Percentiles rank a stretch among this genome's conserved stretches.
These are phyloP conservation scores for Sinella curviseta DNA, from an alignment of 1,140 invertebrate species.

Conservation along the genomic window DNA sequence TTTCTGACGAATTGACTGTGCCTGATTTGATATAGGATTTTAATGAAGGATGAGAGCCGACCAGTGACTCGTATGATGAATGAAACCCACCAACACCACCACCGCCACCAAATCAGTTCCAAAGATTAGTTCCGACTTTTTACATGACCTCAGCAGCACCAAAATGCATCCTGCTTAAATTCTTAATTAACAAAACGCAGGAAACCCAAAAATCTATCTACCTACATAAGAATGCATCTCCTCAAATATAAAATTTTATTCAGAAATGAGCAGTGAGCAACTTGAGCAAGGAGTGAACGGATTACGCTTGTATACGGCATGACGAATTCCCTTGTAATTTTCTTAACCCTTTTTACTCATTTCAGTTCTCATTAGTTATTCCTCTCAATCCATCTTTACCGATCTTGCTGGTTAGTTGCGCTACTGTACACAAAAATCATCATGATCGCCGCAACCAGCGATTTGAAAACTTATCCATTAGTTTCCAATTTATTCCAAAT, in stretches of 20 bases:
- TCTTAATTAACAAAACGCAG: background rate
- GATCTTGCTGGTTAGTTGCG: too few relatives aligned
- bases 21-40: background rate
- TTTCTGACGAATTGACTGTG: background rate
- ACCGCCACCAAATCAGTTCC: background rate
- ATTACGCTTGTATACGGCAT: background rate
- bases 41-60: background rate
- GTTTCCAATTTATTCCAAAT: too few relatives aligned
- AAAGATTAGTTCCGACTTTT: background rate
- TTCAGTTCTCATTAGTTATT: background rate
- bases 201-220: background rate
- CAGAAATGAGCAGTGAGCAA: background rate
- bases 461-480: too few relatives aligned
- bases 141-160: background rate
- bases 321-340: background rate
- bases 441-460: too few relatives aligned
- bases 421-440: too few relatives aligned
- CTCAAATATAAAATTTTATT: too few relatives aligned
- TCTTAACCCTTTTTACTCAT: background rate
- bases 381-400: background rate
- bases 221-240: too few relatives aligned
- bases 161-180: background rate
- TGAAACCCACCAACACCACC: background rate
- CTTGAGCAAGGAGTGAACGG: background rate
- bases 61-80: background rate